Evolutionary conservation across 2,888 invertebrate species (phyloP).

Genomic region (Alloscopus bannaensis): DNA sequence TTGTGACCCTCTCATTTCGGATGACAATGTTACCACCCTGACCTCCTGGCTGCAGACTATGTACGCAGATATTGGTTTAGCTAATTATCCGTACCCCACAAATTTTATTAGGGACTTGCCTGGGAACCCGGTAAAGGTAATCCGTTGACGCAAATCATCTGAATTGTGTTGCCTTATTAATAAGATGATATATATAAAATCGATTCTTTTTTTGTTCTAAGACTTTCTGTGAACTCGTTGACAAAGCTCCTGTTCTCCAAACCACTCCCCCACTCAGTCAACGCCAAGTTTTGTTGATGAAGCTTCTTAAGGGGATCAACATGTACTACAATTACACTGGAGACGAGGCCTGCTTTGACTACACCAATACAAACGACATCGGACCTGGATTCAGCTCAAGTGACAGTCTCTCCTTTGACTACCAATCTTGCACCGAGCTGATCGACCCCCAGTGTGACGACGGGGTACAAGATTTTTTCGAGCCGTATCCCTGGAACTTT

Average conservation of each 20-base stretch:
- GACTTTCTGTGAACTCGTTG: too few relatives aligned
- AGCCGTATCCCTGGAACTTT: conserved; percentile 84
- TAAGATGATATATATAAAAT: too few relatives aligned
- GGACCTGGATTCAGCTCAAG: conserved; percentile 74
- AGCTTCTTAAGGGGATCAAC: conserved; percentile 82
- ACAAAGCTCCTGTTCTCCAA: too few relatives aligned
- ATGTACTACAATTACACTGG: conserved; percentile 90
- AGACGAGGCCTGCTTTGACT: conserved; percentile 82
- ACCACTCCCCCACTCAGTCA: too few relatives aligned
- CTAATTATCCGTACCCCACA: conserved; percentile 93
- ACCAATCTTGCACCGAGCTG: conserved; percentile 89
- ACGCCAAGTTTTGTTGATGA: neutral
- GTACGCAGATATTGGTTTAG: conserved; percentile 91
- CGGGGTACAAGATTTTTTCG: conserved; percentile 89
- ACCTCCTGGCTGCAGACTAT: conserved; percentile 84
- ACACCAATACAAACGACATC: conserved; percentile 76
- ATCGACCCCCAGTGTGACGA: conserved; percentile 94
- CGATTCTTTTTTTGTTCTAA: too few relatives aligned
- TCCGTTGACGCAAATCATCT: too few relatives aligned
- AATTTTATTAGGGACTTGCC: conserved; percentile 90
- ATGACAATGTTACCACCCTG: conserved; percentile 79
- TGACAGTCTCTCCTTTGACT: conserved; percentile 40
- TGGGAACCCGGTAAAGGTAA: conserved; percentile 85
- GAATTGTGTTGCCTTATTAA: too few relatives aligned
- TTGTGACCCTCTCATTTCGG: conserved; percentile 82